Percentiles rank a stretch among this genome's conserved stretches.
Conservation (phyloP, 2,888 invertebrate genomes). For the Epirrita christyi region DNA sequence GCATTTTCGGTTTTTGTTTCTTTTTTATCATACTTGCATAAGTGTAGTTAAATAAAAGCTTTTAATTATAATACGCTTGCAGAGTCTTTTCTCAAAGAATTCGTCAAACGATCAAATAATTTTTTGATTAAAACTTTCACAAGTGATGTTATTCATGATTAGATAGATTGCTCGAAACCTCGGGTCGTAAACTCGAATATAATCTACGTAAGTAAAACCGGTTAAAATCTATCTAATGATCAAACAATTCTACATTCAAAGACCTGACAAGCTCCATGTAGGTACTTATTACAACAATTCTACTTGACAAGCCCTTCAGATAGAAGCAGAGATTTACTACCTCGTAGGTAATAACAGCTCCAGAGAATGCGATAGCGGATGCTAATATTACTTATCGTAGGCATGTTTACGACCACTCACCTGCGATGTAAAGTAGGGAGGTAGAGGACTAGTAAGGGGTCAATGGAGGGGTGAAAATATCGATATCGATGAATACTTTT, state of each 20-base stretch:
- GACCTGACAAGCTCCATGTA: conserved; percentile 1
- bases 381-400: conserved; percentile 63
- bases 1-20: no score
- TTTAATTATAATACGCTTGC: no score
- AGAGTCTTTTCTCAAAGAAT: no score
- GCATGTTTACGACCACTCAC: conserved; percentile 65
- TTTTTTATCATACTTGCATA: no score
- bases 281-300: conserved; percentile 1
- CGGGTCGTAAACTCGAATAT: no score
- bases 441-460: conserved; percentile 27
- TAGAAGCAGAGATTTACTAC: conserved; percentile 28
- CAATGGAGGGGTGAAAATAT: conserved; percentile 15
- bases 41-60: no score
- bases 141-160: no score
- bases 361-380: conserved; percentile 46
- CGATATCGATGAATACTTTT: conserved; percentile 34
- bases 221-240: not conserved
- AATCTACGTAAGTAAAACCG: no score
- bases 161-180: no score
- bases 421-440: conserved; percentile 49
- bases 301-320: conserved; percentile 8
- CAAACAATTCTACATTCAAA: conserved; percentile 2
- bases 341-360: conserved; percentile 34
- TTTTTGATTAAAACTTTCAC: no score
- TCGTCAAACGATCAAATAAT: no score